Evolutionary conservation across 2,888 invertebrate genomes (phyloP).

Genomic region (Drosophila atripex): DNA sequence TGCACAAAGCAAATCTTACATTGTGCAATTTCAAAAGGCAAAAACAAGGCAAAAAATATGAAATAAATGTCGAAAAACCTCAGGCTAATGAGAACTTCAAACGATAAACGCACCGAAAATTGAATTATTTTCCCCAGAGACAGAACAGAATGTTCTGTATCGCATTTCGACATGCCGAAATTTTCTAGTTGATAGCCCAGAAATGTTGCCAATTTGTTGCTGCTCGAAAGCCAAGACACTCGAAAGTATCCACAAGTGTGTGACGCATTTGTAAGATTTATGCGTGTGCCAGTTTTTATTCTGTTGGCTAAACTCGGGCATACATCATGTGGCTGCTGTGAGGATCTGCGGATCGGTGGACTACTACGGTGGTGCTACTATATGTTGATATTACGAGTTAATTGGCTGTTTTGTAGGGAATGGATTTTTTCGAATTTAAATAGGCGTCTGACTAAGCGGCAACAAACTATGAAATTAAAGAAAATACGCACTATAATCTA

Average conservation of each 20-base stretch:
- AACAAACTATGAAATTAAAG: slow-evolving; percentile 5
- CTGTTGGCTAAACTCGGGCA: slow-evolving; percentile 29
- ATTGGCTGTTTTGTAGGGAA: slow-evolving; percentile 56
- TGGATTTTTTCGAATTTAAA: slow-evolving; percentile 20
- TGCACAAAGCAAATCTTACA: slow-evolving; percentile 74
- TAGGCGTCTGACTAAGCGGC: slow-evolving; percentile 34
- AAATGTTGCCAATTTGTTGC: slow-evolving; percentile 58
- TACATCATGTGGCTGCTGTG: slow-evolving; percentile 36
- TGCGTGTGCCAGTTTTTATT: slow-evolving; percentile 74
- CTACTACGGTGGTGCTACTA: slow-evolving; percentile 14
- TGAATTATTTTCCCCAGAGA: slow-evolving; percentile 30
- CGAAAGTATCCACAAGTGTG: slow-evolving; percentile 38
- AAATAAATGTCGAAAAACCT: slow-evolving; percentile 22
- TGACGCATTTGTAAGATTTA: slow-evolving; percentile 65
- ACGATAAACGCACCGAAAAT: slow-evolving; percentile 31
- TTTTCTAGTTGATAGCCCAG: slow-evolving; percentile 71
- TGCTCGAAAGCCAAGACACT: slow-evolving; percentile 20
- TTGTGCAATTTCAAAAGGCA: slow-evolving; percentile 46
- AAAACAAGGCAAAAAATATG: background rate
- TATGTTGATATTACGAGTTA: slow-evolving; percentile 55
- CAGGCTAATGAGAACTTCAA: slow-evolving; percentile 65
- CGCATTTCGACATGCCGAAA: slow-evolving; percentile 41
- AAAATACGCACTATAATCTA: slow-evolving; percentile 5
- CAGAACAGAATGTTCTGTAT: slow-evolving; percentile 21
- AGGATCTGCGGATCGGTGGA: background rate